Conservation (phyloP, 35 echinoderm and acorn worm genomes). For the Apostichopus parvimensis region DNA sequence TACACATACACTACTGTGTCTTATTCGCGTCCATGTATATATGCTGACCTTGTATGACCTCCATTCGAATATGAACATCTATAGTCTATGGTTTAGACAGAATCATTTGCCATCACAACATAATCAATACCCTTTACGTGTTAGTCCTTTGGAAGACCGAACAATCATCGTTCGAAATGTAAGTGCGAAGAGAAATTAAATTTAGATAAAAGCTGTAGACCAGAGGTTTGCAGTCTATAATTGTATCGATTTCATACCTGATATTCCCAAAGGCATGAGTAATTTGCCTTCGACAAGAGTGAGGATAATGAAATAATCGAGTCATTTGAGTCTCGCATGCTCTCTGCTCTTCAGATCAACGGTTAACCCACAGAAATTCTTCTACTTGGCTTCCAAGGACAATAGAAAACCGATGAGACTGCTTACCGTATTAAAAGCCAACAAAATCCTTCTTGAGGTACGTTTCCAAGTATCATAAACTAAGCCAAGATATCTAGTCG, state of each 20-base stretch:
- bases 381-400: background rate
- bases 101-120: background rate
- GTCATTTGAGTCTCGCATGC: background rate
- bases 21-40: background rate
- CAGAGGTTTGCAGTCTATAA: background rate
- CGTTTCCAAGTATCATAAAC: no score
- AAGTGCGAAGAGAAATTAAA: constrained; percentile 10
- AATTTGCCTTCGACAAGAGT: constrained; percentile 9
- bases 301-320: constrained; percentile 11
- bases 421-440: no score
- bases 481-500: no score
- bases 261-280: constrained; percentile 6
- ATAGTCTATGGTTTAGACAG: no score
- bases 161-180: background rate
- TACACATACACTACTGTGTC: background rate
- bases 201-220: constrained; percentile 14
- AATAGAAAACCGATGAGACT: background rate
- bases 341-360: background rate
- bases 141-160: background rate
- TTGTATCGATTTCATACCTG: background rate
- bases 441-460: no score
- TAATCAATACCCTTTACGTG: background rate
- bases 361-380: background rate
- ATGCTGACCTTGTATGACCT: background rate
- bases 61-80: background rate